A percentile compares a stretch with the other conserved stretches of the same genome.
phyloP scores from a whole-genome alignment of 35 echinoderm and acorn worm genomes.

The Stichopus chloronotus region DNA sequence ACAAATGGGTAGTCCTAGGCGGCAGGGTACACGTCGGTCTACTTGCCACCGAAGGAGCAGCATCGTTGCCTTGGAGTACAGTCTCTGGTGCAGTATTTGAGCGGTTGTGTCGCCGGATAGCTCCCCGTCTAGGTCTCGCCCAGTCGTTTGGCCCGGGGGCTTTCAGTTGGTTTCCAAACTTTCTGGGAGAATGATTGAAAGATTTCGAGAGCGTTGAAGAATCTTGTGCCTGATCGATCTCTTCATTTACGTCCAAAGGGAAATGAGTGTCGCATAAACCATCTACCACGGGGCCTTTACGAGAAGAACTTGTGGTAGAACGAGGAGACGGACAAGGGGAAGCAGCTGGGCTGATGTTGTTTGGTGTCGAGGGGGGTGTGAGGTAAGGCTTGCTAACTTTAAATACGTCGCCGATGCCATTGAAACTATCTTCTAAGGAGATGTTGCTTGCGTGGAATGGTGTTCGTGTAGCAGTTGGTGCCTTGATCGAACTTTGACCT shows the following conservation, averaged over 20 bases:
- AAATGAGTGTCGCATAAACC: no score
- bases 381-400: neutral
- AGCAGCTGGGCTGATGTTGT: neutral
- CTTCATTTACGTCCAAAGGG: no score
- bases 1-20: neutral
- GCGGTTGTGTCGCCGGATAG: neutral
- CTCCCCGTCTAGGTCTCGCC: neutral
- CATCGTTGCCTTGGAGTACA: neutral
- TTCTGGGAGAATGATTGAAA: neutral
- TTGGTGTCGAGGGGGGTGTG: constrained; percentile 17
- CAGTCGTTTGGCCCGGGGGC: neutral
- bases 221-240: no score
- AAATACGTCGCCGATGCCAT: neutral
- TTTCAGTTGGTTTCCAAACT: neutral
- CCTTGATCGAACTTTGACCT: no score
- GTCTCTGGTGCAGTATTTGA: neutral
- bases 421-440: neutral
- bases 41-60: neutral
- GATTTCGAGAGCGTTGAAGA: neutral
- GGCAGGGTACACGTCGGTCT: neutral
- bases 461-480: neutral
- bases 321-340: constrained; percentile 19
- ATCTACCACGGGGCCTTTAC: neutral
- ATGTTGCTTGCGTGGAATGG: neutral
- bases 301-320: neutral